Base-by-base conservation (phyloP, 2,113 vertebrate species). In the Abramis brama region DNA sequence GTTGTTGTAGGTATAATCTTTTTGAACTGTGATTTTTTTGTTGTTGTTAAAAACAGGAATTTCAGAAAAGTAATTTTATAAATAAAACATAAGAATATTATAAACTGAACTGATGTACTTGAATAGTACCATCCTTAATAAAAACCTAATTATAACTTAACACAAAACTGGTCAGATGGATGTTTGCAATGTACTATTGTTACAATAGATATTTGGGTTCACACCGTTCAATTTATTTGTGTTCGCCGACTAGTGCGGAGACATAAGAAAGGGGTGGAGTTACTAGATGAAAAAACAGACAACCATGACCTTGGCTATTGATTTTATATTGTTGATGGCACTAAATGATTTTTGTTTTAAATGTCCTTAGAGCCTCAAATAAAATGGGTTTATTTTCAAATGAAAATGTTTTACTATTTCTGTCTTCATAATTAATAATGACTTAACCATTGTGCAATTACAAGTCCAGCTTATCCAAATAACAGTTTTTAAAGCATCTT, bases 311-410 rank as follows among this genome's bases (percentile, higher is more conserved):
- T n/a, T 47, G 60, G 66, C 57, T 64, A 80, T 47, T 81, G 79
- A 52, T 82, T 70, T 82, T 68, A 33, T 25, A 50, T 68, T 30
- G 9, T 68, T 52, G 25, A 68, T 68, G 25, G 62, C 60, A 30
- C 4, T 15, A 68, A 82, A 52, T 33, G 43, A 50, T 68, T 52
- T 82, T 17, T 64, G 59, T 64, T 64, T 73, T 45, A 73, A 73
- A 73, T 52, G n/a, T 19, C 25, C 50, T 19, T 36, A 68, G 25
- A 19, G 15, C 33, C 33, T 55, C 75, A 33, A 77, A 47, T 30
- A 68, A 82, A 27, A 70, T 68, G 43, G 79, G 23, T 81, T 62
- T 81, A 30, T 30, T 68, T 30, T 30, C 6, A 79, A 79, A 82
- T 21, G 17, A 17, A 82, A 52, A 4, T 23, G 6, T 39, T 79